phyloP scores from a whole-genome alignment of 1,140 invertebrate genomes.

The Laupala kohalensis region DNA sequence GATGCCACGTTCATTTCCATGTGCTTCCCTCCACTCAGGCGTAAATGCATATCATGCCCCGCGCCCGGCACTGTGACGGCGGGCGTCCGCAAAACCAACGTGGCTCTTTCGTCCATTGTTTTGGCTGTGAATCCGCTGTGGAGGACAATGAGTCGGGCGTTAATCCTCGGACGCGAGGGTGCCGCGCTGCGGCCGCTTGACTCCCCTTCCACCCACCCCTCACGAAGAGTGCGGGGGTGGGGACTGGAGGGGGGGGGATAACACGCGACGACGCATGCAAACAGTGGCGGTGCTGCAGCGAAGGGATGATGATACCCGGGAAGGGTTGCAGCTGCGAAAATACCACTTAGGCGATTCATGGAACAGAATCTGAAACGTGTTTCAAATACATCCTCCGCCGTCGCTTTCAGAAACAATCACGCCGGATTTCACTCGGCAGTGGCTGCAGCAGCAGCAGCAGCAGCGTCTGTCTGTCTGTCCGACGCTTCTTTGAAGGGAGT shows the following conservation, averaged over 20 bases:
- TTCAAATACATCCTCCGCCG: background rate
- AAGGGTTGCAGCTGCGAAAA: background rate
- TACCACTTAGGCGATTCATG: background rate
- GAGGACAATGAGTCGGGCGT: background rate
- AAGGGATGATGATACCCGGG: background rate
- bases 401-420: background rate
- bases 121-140: background rate
- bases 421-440: background rate
- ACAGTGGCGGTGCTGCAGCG: background rate
- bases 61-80: too few species aligned
- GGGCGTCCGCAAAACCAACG: background rate
- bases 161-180: background rate
- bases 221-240: too few species aligned
- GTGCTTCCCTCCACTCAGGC: too few species aligned
- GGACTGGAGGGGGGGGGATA: too few species aligned
- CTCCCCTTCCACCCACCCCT: background rate
- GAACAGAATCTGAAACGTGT: background rate
- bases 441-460: too few species aligned
- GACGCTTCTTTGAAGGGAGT: background rate
- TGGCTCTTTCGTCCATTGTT: background rate
- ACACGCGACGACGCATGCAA: background rate
- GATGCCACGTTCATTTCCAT: background rate
- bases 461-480: background rate
- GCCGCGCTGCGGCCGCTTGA: background rate
- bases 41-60: too few species aligned